phyloP scores from a whole-genome alignment of 1,140 invertebrate genomes.

The Zaprionus vittiger region DNA sequence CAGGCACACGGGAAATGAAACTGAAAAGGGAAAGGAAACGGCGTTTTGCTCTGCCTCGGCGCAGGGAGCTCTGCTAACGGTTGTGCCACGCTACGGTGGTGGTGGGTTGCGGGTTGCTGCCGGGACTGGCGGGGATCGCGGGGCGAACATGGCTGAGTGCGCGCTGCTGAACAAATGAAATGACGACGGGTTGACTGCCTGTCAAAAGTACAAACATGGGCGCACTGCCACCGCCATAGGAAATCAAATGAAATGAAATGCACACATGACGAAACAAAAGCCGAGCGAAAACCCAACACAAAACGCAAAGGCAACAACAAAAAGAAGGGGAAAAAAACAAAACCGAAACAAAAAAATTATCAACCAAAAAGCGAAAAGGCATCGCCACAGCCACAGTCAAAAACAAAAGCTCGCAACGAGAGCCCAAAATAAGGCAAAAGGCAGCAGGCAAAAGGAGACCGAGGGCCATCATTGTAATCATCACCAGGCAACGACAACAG shows the following conservation, averaged over 20 bases:
- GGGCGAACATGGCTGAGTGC: slow-evolving; percentile 77
- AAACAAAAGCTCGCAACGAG: slow-evolving; percentile 70
- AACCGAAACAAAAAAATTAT: slow-evolving; percentile 67
- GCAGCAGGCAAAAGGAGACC: slow-evolving; percentile 70
- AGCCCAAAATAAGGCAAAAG: slow-evolving; percentile 57
- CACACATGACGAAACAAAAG: slow-evolving; percentile 81
- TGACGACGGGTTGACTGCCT: slow-evolving; percentile 84
- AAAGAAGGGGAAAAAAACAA: slow-evolving; percentile 33
- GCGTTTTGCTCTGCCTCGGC: slow-evolving; percentile 61
- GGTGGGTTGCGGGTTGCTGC: slow-evolving; percentile 46
- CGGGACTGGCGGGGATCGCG: not conserved
- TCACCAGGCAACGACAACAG: slow-evolving; percentile 68
- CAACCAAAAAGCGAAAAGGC: slow-evolving; percentile 70
- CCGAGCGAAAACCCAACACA: slow-evolving; percentile 66
- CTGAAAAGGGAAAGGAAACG: slow-evolving; percentile 83
- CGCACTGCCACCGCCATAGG: slow-evolving; percentile 78
- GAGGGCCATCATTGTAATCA: slow-evolving; percentile 80
- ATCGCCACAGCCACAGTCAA: slow-evolving; percentile 46
- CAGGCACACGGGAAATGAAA: slow-evolving; percentile 79
- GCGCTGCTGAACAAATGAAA: slow-evolving; percentile 84
- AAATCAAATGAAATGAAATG: slow-evolving; percentile 83
- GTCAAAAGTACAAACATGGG: slow-evolving; percentile 84
- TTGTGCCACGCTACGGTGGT: slow-evolving; percentile 25
- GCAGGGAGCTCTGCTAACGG: slow-evolving; percentile 39
- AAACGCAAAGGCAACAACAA: slow-evolving; percentile 39